Evolutionary conservation across 2,888 invertebrate genomes (phyloP), one percentile per base, ranked within the genome.

Genomic region (Eupithecia pulchellata): DNA sequence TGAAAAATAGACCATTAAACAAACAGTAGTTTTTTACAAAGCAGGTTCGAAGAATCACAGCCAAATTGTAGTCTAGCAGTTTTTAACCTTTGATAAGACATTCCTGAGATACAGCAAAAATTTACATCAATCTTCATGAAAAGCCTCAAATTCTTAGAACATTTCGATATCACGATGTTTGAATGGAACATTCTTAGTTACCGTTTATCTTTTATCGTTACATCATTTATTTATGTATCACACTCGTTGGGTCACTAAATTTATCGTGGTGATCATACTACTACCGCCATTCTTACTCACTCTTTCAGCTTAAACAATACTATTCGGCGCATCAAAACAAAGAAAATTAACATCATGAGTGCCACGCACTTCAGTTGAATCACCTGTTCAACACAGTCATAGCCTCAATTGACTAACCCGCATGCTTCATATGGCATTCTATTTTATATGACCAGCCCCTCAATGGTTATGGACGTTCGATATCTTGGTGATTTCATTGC

Each of bases 381-480:
- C 20, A 25, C 20, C 25, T 52, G 52, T 52, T 1, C 25, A 9
- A 25, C 25, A 25, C 3, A 25, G 52, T 52, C n/a, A n/a, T n/a
- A n/a, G n/a, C n/a, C n/a, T n/a, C n/a, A n/a, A n/a, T n/a, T n/a
- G n/a, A n/a, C n/a, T n/a, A n/a, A n/a, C n/a, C n/a, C n/a, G n/a
- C n/a, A 52, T 25, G 13, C 20, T 52, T 52, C n/a, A n/a, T 52
- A 52, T 52, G 25, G 11, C 11, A 20, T 25, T 25, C 1, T 25
- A 52, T 25, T 52, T 52, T 4, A 52, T 25, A 25, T 52, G 13
- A 52, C 13, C 25, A 20, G 20, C 11, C 4, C 58, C 4, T 62
- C 57, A 75, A 76, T 85, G 85, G n/a, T 75, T 78, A 71, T 87
- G 86, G 2, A 74, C 62, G 61, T 86, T 86, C 34, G 83, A 82